Percentiles rank a stretch among this genome's conserved stretches.
phyloP scores from a whole-genome alignment of 2,888 invertebrate genomes.

The Mesorhabditis spiculigera region DNA sequence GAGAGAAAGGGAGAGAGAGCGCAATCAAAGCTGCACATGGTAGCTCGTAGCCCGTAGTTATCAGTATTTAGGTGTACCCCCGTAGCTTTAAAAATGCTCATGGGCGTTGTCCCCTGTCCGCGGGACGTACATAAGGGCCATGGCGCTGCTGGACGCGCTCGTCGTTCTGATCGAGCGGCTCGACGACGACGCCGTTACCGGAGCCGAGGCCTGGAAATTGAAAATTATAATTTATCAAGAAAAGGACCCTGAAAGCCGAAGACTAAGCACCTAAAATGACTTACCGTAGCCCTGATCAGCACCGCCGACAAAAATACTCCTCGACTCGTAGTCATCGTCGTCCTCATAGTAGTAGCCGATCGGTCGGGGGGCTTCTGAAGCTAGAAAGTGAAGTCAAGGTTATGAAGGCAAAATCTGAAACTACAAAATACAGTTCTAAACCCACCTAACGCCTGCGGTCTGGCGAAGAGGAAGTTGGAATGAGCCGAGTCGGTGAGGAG shows the following conservation, averaged over 20 bases:
- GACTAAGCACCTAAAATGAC: neutral
- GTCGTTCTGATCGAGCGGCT: slow-evolving; percentile 6
- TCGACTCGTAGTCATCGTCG: slow-evolving; percentile 54
- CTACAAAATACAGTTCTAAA: neutral
- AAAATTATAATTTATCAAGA: slow-evolving; percentile 2
- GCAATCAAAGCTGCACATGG: no score
- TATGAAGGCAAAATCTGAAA: no score
- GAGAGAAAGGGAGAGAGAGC: no score
- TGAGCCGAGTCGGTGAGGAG: slow-evolving; percentile 15
- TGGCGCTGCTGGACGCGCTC: neutral
- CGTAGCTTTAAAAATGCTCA: neutral
- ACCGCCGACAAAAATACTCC: slow-evolving; percentile 43
- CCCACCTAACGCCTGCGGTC: neutral
- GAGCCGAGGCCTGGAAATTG: neutral
- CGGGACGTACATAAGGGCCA: neutral
- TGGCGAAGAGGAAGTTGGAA: slow-evolving; percentile 32
- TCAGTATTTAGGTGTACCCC: no score
- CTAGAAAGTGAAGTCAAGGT: neutral
- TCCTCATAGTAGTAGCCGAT: slow-evolving; percentile 58
- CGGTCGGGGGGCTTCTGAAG: slow-evolving; percentile 40
- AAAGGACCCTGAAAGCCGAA: slow-evolving; percentile 6
- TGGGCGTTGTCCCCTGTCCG: neutral
- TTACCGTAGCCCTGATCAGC: neutral
- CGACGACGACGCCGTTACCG: slow-evolving; percentile 11
- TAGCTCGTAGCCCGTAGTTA: no score